Evolutionary conservation across 2,888 invertebrate genomes (phyloP), one percentile per base, ranked within the genome.

Genomic region (Cinara cedri): DNA sequence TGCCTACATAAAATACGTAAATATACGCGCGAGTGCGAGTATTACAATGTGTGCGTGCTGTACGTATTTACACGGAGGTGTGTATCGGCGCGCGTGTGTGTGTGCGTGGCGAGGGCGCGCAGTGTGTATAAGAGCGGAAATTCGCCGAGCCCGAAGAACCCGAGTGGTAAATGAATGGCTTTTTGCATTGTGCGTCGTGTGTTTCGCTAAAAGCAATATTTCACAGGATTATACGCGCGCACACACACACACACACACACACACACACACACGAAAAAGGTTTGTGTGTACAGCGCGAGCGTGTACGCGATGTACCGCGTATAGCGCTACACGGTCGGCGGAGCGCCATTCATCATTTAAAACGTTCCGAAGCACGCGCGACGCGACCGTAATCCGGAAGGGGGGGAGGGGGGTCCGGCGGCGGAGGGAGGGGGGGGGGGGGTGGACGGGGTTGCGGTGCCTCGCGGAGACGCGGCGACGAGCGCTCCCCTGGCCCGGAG

Each of bases 171-270:
- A 78, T 68, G 78, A 68, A 78, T 70, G 42, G 78, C 68, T 70
- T 70, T 78, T 78, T 70, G 68, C 68, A 76, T 76, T 68, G 72
- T 72, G 60, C 46, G 72, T 26, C 19, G 75, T 76, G 68, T 78
- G 68, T 78, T 68, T 49, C 70, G 11, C 68, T 70, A 70, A 78
- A 70, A 78, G 78, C 78, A 60, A 78, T 78, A 78, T 78, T 78
- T 78, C 70, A 78, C 60, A 42, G 68, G 78, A 57, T 78, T 78
- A 78, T 60, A 57, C 68, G 44, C 46, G 63, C 54, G 46, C 66
- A 13, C 21, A 26, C 24, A n/a, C 44, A 10, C 24, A 21, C 21
- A 13, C 57, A 24, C 57, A 57, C 57, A 13, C 46, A 14, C 44
- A 21, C 42, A 16, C 70, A 1, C 9, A n/a, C 24, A 46, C 26